phyloP scores from a whole-genome alignment of 1,140 invertebrate species.

The Episyrphus balteatus region DNA sequence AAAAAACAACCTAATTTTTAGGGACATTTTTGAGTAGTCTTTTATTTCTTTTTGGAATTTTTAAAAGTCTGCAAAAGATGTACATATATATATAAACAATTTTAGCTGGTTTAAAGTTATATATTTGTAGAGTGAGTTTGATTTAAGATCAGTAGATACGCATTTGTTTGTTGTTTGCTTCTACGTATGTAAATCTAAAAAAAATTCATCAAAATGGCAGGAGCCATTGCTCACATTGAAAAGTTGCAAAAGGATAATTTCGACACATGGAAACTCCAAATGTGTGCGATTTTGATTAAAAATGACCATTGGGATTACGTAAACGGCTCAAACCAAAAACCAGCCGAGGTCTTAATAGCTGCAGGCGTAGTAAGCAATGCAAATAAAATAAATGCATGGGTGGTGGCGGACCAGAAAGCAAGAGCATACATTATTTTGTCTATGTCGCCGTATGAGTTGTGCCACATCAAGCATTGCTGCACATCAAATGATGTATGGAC shows the following conservation, averaged over 20 bases:
- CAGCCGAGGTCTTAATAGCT: neutral
- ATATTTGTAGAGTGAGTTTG: too few relatives aligned
- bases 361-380: too few relatives aligned
- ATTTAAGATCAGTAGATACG: too few relatives aligned
- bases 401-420: conserved; percentile 7
- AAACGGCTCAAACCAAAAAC: neutral
- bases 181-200: too few relatives aligned
- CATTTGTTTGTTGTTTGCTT: too few relatives aligned
- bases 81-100: too few relatives aligned
- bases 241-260: conserved; percentile 8
- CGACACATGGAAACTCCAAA: conserved; percentile 9
- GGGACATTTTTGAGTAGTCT: too few relatives aligned
- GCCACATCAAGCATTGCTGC: neutral
- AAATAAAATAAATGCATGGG: neutral
- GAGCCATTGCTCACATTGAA: neutral
- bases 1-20: too few relatives aligned
- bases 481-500: conserved; percentile 10
- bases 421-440: conserved; percentile 7
- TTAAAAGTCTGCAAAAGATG: too few relatives aligned
- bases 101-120: too few relatives aligned
- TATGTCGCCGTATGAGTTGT: conserved; percentile 7
- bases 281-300: conserved; percentile 9
- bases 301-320: conserved; percentile 10
- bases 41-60: too few relatives aligned
- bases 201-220: too few relatives aligned